A percentile compares a stretch with the other conserved stretches of the same genome.
Conservation (phyloP, 2,797 vertebrate genomes). For the Philypnodon macrostomus region DNA sequence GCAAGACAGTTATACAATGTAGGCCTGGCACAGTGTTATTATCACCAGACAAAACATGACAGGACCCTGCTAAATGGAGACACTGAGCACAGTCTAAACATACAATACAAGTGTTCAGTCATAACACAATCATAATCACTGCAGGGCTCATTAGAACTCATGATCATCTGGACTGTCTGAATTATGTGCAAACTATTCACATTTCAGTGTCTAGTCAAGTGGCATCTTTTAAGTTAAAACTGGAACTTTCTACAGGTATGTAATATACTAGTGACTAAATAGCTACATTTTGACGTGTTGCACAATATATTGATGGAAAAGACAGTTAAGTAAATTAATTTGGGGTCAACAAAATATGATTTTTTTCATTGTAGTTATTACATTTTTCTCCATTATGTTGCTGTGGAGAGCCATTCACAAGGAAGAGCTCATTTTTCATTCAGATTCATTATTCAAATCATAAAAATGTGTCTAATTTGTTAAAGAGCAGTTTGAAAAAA, state of each 20-base stretch:
- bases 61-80: constrained; percentile 32
- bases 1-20: constrained; percentile 39
- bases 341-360: too few relatives aligned
- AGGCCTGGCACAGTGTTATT: constrained; percentile 38
- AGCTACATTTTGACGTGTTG: too few relatives aligned
- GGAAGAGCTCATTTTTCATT: too few relatives aligned
- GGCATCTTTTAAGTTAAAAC: neutral
- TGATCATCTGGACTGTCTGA: constrained; percentile 1
- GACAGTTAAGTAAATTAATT: too few relatives aligned
- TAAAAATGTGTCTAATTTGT: too few relatives aligned
- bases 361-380: too few relatives aligned
- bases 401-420: too few relatives aligned
- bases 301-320: too few relatives aligned
- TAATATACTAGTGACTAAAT: too few relatives aligned
- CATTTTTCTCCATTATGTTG: too few relatives aligned
- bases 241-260: neutral
- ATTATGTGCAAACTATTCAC: neutral
- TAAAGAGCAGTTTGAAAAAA: too few relatives aligned
- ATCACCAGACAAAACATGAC: constrained; percentile 44
- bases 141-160: neutral
- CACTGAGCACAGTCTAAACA: constrained; percentile 24
- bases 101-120: constrained; percentile 21
- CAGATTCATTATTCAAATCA: too few relatives aligned
- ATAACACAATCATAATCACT: constrained; percentile 18
- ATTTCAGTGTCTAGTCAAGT: neutral